A percentile compares a stretch with the other conserved stretches of the same genome.
Conservation (phyloP, 2,888 invertebrate genomes). For the Encarsia formosa region DNA sequence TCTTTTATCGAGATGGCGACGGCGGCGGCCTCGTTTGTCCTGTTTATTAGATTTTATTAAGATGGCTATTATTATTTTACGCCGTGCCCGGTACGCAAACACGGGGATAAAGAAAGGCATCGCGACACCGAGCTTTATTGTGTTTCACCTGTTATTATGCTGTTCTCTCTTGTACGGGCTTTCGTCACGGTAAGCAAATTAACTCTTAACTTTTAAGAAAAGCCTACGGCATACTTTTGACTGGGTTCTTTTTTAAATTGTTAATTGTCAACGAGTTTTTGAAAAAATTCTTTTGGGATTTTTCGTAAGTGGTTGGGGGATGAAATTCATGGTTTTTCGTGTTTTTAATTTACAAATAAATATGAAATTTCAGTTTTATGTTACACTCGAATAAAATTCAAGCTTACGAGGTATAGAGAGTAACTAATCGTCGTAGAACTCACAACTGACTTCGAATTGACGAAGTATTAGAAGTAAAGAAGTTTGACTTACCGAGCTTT, state of each 20-base stretch:
- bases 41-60: conserved; percentile 49
- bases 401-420: too few species aligned
- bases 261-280: background rate
- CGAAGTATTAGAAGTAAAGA: too few species aligned
- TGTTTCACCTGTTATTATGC: conserved; percentile 16
- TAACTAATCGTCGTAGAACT: too few species aligned
- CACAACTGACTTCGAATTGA: too few species aligned
- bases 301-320: too few species aligned
- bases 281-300: too few species aligned
- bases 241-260: background rate
- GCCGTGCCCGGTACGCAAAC: conserved; percentile 34
- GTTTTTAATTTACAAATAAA: too few species aligned
- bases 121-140: conserved; percentile 12
- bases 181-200: too few species aligned
- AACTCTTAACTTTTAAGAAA: background rate
- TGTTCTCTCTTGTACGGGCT: background rate
- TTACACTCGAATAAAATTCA: too few species aligned
- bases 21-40: conserved; percentile 40
- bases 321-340: too few species aligned
- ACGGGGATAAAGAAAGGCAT: background rate
- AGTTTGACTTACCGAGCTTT: too few species aligned
- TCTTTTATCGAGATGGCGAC: conserved; percentile 32
- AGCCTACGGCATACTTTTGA: background rate
- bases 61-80: conserved; percentile 42
- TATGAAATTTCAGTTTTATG: too few species aligned